These are phyloP conservation scores for Tinea trinotella DNA, from an alignment of 2,888 invertebrate genomes.

Conservation along the genomic window DNA sequence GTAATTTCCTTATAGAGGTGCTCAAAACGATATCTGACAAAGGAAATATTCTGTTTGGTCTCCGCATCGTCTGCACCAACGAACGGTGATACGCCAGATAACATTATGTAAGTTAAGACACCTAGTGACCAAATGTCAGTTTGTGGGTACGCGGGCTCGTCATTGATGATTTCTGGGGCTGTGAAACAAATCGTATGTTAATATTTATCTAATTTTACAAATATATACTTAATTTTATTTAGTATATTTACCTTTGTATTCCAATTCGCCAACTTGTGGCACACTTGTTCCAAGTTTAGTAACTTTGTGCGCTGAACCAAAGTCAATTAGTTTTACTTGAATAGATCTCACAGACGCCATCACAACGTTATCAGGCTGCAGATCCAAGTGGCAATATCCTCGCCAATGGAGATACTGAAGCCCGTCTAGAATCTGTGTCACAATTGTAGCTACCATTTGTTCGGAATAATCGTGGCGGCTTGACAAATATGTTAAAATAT, in stretches of 20 bases:
- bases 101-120: slow-evolving; percentile 89
- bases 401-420: slow-evolving; percentile 96
- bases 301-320: slow-evolving; percentile 88
- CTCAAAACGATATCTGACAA: slow-evolving; percentile 93
- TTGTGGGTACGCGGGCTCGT: slow-evolving; percentile 90
- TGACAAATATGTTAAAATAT: slow-evolving; percentile 90
- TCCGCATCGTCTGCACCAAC: slow-evolving; percentile 85
- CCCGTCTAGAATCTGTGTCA: slow-evolving; percentile 90
- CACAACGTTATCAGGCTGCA: slow-evolving; percentile 96
- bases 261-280: slow-evolving; percentile 79
- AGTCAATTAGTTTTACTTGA: slow-evolving; percentile 92
- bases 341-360: slow-evolving; percentile 89
- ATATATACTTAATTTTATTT: background rate
- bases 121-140: slow-evolving; percentile 98
- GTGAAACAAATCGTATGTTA: slow-evolving; percentile 27
- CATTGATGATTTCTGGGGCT: slow-evolving; percentile 91
- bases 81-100: slow-evolving; percentile 95
- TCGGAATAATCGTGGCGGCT: slow-evolving; percentile 93
- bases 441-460: slow-evolving; percentile 89
- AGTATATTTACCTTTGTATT: slow-evolving; percentile 75
- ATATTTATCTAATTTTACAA: no score
- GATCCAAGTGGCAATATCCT: slow-evolving; percentile 88
- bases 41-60: slow-evolving; percentile 92
- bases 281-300: slow-evolving; percentile 83
- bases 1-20: slow-evolving; percentile 95